Conservation (phyloP, 2,888 invertebrate genomes). For the Xestia ashworthii region DNA sequence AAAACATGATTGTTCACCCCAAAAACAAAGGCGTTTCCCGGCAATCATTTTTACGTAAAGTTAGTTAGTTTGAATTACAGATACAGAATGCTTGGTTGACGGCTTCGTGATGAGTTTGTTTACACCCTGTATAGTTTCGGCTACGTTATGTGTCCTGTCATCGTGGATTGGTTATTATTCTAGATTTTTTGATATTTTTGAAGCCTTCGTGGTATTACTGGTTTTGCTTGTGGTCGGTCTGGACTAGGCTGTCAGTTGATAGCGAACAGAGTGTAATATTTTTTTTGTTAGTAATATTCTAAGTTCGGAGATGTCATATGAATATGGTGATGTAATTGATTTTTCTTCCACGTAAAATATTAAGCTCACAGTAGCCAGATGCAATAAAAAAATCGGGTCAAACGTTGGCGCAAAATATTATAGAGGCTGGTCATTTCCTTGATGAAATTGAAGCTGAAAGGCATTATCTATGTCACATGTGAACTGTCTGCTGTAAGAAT, state of each 20-base stretch:
- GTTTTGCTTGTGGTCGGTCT: neutral
- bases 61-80: too few relatives aligned
- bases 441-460: neutral
- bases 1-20: too few relatives aligned
- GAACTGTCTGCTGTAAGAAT: too few relatives aligned
- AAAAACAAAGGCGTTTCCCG: too few relatives aligned
- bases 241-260: neutral
- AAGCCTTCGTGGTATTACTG: neutral
- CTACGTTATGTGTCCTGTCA: slow-evolving; percentile 30
- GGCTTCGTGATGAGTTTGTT: too few relatives aligned
- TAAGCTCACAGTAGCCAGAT: too few relatives aligned
- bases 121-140: slow-evolving; percentile 2
- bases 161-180: slow-evolving; percentile 22
- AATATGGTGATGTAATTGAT: neutral
- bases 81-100: too few relatives aligned
- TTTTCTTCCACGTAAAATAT: neutral
- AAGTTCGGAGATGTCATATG: neutral
- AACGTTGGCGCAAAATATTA: neutral
- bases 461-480: neutral
- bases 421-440: neutral
- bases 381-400: neutral
- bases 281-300: neutral
- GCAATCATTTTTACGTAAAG: too few relatives aligned
- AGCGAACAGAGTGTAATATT: neutral
- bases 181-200: neutral